phyloP scores from a whole-genome alignment of 92 coral and sea anemone genomes.

The Zoanthus sansibaricus region DNA sequence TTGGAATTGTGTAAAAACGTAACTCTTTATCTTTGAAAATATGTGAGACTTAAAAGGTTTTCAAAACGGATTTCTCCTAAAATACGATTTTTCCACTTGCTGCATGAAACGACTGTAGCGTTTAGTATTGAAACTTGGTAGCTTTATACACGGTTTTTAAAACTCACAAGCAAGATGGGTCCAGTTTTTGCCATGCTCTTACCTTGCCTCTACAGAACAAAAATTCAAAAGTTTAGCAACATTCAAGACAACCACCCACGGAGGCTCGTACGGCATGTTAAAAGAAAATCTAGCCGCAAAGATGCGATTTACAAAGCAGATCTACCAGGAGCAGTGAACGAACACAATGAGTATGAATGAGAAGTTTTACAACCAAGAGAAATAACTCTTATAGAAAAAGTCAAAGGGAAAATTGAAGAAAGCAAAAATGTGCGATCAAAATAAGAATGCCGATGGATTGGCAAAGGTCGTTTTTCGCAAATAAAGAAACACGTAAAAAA shows the following conservation, averaged over 20 bases:
- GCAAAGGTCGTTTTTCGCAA: not conserved
- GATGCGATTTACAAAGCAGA: conserved; percentile 15
- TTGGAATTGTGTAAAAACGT: not conserved
- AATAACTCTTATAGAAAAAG: not conserved
- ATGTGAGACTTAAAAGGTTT: not conserved
- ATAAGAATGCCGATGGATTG: not conserved
- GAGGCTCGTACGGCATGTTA: not conserved
- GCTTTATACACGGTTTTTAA: no score
- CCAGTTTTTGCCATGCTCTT: not conserved
- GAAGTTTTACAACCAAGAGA: not conserved
- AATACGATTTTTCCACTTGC: not conserved
- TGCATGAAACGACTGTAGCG: not conserved
- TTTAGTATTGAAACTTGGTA: not conserved
- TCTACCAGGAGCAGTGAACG: not conserved
- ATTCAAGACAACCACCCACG: not conserved
- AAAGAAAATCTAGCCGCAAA: conserved; percentile 29
- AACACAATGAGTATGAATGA: not conserved
- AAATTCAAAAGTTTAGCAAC: not conserved
- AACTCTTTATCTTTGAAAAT: not conserved
- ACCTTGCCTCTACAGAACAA: conserved; percentile 4
- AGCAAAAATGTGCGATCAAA: not conserved
- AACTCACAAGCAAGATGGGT: no score
- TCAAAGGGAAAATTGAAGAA: not conserved
- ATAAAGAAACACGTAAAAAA: not conserved
- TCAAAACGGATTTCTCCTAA: not conserved